phyloP scores from a whole-genome alignment of 2,113 vertebrate genomes.

The Serinus canaria region DNA sequence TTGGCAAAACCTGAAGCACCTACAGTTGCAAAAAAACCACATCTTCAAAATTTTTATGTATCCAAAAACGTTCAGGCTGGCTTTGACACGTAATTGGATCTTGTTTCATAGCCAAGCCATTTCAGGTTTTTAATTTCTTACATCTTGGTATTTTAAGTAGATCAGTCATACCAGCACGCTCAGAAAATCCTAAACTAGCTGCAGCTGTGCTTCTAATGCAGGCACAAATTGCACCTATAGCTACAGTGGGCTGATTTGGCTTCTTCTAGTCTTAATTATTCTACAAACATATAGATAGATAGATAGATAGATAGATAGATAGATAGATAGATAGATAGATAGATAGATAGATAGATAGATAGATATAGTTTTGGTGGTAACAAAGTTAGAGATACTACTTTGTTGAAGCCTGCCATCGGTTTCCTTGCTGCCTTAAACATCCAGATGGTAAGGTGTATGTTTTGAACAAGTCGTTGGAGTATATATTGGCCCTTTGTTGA shows the following conservation, averaged over 20 bases:
- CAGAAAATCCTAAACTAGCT: not conserved
- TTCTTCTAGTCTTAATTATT: not conserved
- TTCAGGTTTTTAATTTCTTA: constrained; percentile 15
- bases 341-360: too few relatives aligned
- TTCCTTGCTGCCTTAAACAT: not conserved
- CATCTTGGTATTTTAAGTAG: not conserved
- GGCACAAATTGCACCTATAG: not conserved
- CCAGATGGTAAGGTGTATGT: not conserved
- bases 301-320: not conserved
- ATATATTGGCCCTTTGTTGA: not conserved
- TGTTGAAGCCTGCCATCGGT: not conserved
- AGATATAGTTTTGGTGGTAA: not conserved
- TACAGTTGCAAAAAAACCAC: constrained; percentile 8
- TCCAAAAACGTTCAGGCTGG: not conserved
- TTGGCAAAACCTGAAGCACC: not conserved
- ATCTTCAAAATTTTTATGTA: not conserved
- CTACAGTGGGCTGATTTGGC: not conserved
- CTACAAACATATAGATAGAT: too few relatives aligned
- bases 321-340: too few relatives aligned
- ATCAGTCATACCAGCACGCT: not conserved
- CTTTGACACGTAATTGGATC: constrained; percentile 15
- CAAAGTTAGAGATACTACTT: not conserved
- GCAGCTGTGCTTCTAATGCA: not conserved
- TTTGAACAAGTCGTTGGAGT: not conserved
- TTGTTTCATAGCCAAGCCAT: not conserved